phyloP scores from a whole-genome alignment of 2,888 invertebrate genomes.

The Megalurothrips usitatus region DNA sequence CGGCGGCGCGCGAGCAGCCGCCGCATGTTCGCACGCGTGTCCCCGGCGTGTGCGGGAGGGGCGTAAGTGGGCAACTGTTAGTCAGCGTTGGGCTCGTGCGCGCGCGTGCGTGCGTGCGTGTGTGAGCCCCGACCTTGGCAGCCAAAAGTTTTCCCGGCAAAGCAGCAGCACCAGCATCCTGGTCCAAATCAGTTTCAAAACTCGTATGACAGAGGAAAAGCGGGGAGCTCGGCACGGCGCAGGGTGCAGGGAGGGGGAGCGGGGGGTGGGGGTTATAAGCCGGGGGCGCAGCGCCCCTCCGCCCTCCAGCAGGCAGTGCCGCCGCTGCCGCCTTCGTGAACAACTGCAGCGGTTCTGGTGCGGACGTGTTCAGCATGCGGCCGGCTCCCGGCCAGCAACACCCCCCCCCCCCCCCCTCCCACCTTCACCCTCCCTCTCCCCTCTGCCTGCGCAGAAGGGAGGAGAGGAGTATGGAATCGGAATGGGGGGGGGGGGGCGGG shows the following conservation, averaged over 20 bases:
- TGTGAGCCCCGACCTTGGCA: not conserved
- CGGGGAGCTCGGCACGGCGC: not conserved
- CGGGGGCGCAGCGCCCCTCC: not conserved
- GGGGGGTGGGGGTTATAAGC: not conserved
- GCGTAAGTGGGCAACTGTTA: not conserved
- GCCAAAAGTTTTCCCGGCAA: not conserved
- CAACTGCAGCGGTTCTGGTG: slow-evolving; percentile 21
- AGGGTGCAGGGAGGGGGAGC: not conserved
- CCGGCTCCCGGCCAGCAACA: not conserved
- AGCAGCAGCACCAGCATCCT: slow-evolving; percentile 20
- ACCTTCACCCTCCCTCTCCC: too few species aligned
- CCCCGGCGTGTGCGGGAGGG: not conserved
- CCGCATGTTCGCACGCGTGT: not conserved
- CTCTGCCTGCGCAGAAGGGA: not conserved
- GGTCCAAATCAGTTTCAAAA: slow-evolving; percentile 24
- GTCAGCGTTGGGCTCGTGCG: not conserved
- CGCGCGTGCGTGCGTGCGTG: not conserved
- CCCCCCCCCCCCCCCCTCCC: too few species aligned
- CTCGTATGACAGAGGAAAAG: slow-evolving; percentile 17
- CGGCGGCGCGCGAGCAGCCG: not conserved
- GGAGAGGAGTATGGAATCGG: not conserved
- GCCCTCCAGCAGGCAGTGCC: not conserved
- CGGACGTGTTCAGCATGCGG: slow-evolving; percentile 24
- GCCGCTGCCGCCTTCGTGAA: slow-evolving; percentile 2
- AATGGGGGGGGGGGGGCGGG: not conserved